Evolutionary conservation across 2,888 invertebrate genomes (phyloP).

Genomic region (Heterodera filipjevi): DNA sequence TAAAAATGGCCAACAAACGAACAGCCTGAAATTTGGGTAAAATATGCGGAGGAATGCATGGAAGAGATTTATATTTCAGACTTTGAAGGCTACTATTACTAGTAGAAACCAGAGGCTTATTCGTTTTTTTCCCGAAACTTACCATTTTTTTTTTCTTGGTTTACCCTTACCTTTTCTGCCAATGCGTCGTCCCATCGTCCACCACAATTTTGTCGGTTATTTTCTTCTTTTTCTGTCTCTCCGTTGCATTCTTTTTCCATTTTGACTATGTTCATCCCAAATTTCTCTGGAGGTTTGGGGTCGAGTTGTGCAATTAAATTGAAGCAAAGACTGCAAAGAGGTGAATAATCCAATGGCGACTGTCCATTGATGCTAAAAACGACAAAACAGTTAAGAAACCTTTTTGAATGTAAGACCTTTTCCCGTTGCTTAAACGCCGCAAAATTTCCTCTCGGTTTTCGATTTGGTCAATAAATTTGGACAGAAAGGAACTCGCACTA

Average conservation of each 20-base stretch:
- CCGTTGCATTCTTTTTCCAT: not conserved
- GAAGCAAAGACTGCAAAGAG: not conserved
- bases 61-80: not conserved
- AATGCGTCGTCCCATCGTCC: slow-evolving; percentile 21
- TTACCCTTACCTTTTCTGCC: slow-evolving; percentile 29
- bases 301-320: slow-evolving; percentile 6
- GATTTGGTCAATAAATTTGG: not conserved
- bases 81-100: no score
- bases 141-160: not conserved
- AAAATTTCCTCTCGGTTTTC: not conserved
- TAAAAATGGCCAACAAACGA: slow-evolving; percentile 18
- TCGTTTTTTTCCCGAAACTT: not conserved
- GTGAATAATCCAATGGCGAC: not conserved
- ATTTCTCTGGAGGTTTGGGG: not conserved
- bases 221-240: not conserved
- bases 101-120: no score
- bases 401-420: not conserved
- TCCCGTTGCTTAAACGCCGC: not conserved
- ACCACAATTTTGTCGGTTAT: not conserved
- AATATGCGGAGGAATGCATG: not conserved
- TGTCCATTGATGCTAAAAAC: not conserved
- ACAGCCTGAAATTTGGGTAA: slow-evolving; percentile 12
- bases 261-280: not conserved
- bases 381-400: not conserved
- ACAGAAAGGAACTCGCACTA: not conserved